phyloP scores from a whole-genome alignment of 2,888 invertebrate genomes.

The Caenorhabditis zanzibari region DNA sequence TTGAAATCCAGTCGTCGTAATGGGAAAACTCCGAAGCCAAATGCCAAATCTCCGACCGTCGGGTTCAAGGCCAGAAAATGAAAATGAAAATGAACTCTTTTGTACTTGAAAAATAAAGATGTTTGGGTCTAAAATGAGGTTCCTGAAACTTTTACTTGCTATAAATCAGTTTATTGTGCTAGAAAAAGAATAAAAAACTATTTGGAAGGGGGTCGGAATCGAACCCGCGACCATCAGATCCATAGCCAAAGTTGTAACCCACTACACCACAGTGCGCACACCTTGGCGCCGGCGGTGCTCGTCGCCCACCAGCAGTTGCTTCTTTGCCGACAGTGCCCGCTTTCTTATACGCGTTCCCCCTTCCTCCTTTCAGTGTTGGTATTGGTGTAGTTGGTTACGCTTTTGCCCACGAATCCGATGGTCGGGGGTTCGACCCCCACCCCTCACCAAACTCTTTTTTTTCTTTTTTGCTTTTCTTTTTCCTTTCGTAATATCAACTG shows the following conservation, averaged over 20 bases:
- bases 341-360: background rate
- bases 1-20: background rate
- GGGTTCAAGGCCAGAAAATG: background rate
- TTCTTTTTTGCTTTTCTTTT: background rate
- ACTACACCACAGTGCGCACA: no score
- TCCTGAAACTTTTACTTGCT: no score
- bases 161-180: no score
- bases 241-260: no score
- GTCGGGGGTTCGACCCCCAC: conserved; percentile 11
- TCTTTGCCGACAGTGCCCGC: background rate
- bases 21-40: background rate
- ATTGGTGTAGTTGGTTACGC: background rate
- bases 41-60: background rate
- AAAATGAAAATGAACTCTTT: background rate
- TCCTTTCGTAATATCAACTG: no score
- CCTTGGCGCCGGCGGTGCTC: no score
- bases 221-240: no score
- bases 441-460: conserved; percentile 8
- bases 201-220: no score
- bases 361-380: background rate
- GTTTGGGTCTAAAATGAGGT: no score
- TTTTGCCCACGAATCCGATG: background rate
- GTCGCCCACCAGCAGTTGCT: no score
- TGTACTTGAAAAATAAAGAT: no score
- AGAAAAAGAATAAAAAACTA: no score